Base-by-base conservation (phyloP, 2,888 invertebrate species). In the Phalera bucephala region DNA sequence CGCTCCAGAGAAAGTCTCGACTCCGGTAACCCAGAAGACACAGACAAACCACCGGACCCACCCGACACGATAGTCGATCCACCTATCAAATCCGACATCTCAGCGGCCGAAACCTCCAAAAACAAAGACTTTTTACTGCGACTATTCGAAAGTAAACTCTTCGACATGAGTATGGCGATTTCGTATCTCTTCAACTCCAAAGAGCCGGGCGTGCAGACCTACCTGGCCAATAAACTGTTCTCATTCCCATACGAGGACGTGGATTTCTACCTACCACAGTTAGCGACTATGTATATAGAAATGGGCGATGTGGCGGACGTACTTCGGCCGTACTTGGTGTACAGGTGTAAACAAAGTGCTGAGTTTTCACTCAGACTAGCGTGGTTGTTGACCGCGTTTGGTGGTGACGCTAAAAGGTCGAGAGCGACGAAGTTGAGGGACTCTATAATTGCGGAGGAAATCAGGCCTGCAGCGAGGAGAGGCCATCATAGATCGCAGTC, bases 141-240 rank as follows among this genome's bases (percentile, higher is more conserved):
- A 67, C 92, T 99, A 69, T 97, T 99, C 80, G 98, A 99, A 89
- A 98, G 99, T 64, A 97, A 97, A 88, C 93, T 98, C 65, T 89
- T 99, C 88, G 98, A 99, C 81, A 98, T 99, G 93, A 96, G 97
- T 57, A 98, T 99, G 93, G 99, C 99, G 50, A 96, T 99, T 73
- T 97, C 97, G 76, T 99, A 99, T 91, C 91, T 99, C 40, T 99
- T 98, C 84, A 98, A 98, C 80, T 98, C 99, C 23, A 99, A 99
- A 88, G 99, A 99, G 80, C 96, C 97, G 22, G 99, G 99, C 45
- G 99, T 99, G 52, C 96, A 99, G 72, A 96, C 96, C 64, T 99
- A 99, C 89, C 94, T 99, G 77, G 99, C 97, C 51, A 99, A 99
- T 91, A 96, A 97, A 86, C 94, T 99, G 90, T 99, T 99, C 87